Base-by-base conservation (phyloP, 92 coral and sea anemone genomes). In the Ricordea florida region DNA sequence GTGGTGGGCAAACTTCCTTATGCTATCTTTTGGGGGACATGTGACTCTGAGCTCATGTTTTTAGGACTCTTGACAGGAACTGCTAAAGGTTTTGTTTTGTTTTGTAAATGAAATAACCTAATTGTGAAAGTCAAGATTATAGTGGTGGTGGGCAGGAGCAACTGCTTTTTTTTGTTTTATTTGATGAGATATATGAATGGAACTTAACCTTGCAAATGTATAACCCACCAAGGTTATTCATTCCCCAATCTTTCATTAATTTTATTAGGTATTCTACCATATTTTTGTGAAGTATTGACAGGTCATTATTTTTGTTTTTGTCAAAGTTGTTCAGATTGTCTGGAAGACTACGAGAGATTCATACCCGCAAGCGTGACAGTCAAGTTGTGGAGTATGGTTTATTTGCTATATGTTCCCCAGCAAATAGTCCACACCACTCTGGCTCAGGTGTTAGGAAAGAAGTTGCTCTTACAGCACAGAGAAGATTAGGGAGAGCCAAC, bases 361-460 rank as follows among this genome's bases (percentile, higher is more conserved):
- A 89, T 76, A 94, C 97, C 0, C 86, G 91, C 27, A 94, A 94
- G 55, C 85, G 98, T 14, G 98, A 94, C 62, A 79, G 80, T 33
- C 93, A 91, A 47, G 93, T 89, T 10, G 87, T 87, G 0, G 98
- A 94, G 67, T 94, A 94, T 50, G 98, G 98, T 1, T 81, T 94
- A 31, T 94, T 94, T 63, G 98, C 98, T 10, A 93, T 94, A 37
- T 92, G 97, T 38, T 94, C 98, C 27, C 98, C 98, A 0, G 92
- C 97, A 20, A 86, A 88, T 74, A 85, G 63, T 49, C 37, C 91
- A 30, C 81, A 89, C 31, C 87, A 93, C n/a, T 51, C 94, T 15
- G 80, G 82, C 53, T 78, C 93, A 20, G 73, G 81, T 47, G 89
- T 91, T 23, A 89, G 90, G 63, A 94, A 94, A 64, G 97, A 94